Evolutionary conservation across 2,888 invertebrate genomes (phyloP).

Genomic region (Brenthis ino): DNA sequence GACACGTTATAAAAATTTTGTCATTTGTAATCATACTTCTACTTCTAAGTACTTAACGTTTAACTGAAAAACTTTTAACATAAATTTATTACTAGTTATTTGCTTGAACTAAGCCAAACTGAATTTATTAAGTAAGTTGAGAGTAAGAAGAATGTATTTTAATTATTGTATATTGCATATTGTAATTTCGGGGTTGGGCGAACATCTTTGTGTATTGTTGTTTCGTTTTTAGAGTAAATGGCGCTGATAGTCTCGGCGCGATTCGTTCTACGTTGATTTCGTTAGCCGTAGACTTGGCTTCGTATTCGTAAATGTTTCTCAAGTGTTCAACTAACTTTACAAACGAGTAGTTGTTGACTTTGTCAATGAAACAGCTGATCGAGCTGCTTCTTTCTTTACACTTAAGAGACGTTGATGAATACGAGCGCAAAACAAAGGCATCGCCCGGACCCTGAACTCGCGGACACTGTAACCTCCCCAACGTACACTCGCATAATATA

Average conservation of each 20-base stretch:
- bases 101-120: slow-evolving; percentile 83
- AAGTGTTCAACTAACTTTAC: slow-evolving; percentile 4
- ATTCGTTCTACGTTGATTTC: slow-evolving; percentile 42
- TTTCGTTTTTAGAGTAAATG: slow-evolving; percentile 44
- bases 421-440: slow-evolving; percentile 41
- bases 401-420: slow-evolving; percentile 10
- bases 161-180: slow-evolving; percentile 78
- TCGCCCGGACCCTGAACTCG: slow-evolving; percentile 45
- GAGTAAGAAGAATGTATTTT: slow-evolving; percentile 82
- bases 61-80: slow-evolving; percentile 80
- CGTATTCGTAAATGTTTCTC: slow-evolving; percentile 10
- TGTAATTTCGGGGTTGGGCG: slow-evolving; percentile 53
- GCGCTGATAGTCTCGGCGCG: slow-evolving; percentile 41
- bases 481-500: slow-evolving; percentile 65
- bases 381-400: not conserved
- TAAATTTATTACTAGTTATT: slow-evolving; percentile 83
- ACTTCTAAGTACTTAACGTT: slow-evolving; percentile 80
- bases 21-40: slow-evolving; percentile 83
- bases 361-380: not conserved
- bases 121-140: slow-evolving; percentile 83
- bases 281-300: slow-evolving; percentile 41
- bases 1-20: slow-evolving; percentile 82
- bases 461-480: slow-evolving; percentile 76
- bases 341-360: not conserved
- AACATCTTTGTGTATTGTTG: slow-evolving; percentile 49